phyloP scores from a whole-genome alignment of 2,888 invertebrate species.

The Drosophila robusta region DNA sequence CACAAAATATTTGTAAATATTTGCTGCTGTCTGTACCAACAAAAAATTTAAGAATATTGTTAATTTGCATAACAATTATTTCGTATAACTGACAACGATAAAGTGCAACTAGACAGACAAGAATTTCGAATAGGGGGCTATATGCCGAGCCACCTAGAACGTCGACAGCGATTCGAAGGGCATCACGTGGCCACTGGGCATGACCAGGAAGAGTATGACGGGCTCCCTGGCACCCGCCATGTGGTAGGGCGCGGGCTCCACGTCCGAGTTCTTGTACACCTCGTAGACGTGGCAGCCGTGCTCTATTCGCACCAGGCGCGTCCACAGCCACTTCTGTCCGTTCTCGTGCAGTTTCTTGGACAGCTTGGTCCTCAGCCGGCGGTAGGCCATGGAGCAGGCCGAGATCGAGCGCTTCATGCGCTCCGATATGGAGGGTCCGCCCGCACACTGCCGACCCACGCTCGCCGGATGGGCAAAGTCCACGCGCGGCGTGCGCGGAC shows the following conservation, averaged over 20 bases:
- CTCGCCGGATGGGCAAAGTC: conserved; percentile 59
- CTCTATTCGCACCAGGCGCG: conserved; percentile 57
- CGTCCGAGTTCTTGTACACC: conserved; percentile 66
- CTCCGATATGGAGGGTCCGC: conserved; percentile 6
- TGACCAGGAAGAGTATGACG: conserved; percentile 70
- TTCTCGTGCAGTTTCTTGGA: background rate
- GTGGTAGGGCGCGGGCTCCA: conserved; percentile 16
- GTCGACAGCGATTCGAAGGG: conserved; percentile 70
- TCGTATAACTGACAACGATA: background rate
- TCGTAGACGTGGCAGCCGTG: conserved; percentile 77
- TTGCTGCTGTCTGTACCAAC: background rate
- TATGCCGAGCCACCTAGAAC: background rate
- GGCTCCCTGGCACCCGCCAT: conserved; percentile 39
- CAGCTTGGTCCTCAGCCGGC: conserved; percentile 56
- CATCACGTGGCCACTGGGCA: conserved; percentile 73
- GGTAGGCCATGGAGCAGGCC: conserved; percentile 65
- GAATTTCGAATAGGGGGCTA: conserved; percentile 1
- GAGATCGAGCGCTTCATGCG: conserved; percentile 64
- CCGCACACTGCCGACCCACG: background rate
- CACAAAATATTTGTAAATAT: background rate
- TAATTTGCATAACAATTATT: background rate
- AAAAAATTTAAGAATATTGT: background rate
- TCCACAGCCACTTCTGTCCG: conserved; percentile 68
- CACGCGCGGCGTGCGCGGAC: conserved; percentile 46
- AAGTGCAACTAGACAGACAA: background rate